Base-by-base conservation (phyloP, 2,797 vertebrate genomes). In the Sebastes itinus region DNA sequence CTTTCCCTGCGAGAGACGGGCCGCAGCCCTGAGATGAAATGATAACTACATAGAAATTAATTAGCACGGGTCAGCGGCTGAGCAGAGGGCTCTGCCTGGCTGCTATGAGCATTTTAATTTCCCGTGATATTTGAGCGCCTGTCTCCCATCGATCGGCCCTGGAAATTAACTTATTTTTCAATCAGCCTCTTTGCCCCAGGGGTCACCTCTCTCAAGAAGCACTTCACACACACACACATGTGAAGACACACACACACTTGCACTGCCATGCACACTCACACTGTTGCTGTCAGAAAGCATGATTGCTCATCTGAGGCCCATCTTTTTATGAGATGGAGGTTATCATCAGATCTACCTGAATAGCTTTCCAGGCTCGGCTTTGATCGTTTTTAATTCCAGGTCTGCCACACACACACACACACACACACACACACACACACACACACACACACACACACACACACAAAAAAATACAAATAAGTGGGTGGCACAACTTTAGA, bases 91-190 rank as follows among this genome's bases (percentile, higher is more conserved):
- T 96, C 96, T 92, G 95, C 64, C 56, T 94, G 94, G 85, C 88
- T 87, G 97, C 95, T 92, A 89, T 84, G 95, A 96, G 95, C 95
- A 94, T 88, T 98, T 98, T 99, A 98, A 99, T 99, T 99, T 99
- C 98, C 98, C 98, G 95, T 97, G 98, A 97, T 98, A 98, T 98
- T 98, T 99, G 96, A 96, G 95, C 91, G 96, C 97, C 97, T 97
- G 97, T 97, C 97, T 96, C 96, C 96, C 97, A 98, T 99, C 97
- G 97, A 99, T 98, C 97, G 95, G 96, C 96, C 95, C 96, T 96
- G 97, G 92, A 99, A 99, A 99, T 99, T 97, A 98, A 99, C 97
- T 98, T 98, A 97, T 99, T 99, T 99, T 99, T 99, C 97, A 99
- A 99, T 99, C 98, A 99, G 97, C 95, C 96, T 95, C 93, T 91